Percentiles rank a stretch among this genome's conserved stretches.
Conservation (phyloP, 1,140 invertebrate species). For the Meteorus sp. region DNA sequence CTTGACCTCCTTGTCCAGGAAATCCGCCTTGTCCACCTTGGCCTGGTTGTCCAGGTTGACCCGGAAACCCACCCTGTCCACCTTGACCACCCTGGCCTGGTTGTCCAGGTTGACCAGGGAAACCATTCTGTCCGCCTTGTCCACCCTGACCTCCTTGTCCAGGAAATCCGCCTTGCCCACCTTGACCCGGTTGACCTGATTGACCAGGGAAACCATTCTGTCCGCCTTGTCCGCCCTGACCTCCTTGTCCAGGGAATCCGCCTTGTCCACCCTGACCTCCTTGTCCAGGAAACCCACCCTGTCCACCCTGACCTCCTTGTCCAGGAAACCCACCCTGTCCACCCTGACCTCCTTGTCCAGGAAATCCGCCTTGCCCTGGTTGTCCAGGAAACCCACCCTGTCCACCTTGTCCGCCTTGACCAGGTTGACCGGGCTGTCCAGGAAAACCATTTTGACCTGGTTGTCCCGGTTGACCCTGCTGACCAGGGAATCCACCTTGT, state of each 20-base stretch:
- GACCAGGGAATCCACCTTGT: slow-evolving; percentile 13
- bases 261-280: neutral
- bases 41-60: slow-evolving; percentile 24
- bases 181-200: slow-evolving; percentile 8
- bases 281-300: slow-evolving; percentile 20
- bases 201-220: slow-evolving; percentile 27
- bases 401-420: neutral
- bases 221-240: slow-evolving; percentile 20
- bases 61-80: slow-evolving; percentile 10
- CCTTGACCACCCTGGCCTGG: slow-evolving; percentile 25
- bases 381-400: no score
- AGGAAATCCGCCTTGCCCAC: no score
- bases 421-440: slow-evolving; percentile 17
- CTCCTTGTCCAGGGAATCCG: no score
- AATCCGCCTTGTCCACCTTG: no score
- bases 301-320: no score
- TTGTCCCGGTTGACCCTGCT: slow-evolving; percentile 22
- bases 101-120: neutral
- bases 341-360: slow-evolving; percentile 27
- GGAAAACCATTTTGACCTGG: no score
- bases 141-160: slow-evolving; percentile 19
- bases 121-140: no score
- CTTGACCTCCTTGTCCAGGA: slow-evolving; percentile 11
- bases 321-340: slow-evolving; percentile 34
- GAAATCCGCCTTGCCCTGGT: no score